Evolutionary conservation across 2,888 invertebrate genomes (phyloP).

Genomic region (Parelbella ahira): DNA sequence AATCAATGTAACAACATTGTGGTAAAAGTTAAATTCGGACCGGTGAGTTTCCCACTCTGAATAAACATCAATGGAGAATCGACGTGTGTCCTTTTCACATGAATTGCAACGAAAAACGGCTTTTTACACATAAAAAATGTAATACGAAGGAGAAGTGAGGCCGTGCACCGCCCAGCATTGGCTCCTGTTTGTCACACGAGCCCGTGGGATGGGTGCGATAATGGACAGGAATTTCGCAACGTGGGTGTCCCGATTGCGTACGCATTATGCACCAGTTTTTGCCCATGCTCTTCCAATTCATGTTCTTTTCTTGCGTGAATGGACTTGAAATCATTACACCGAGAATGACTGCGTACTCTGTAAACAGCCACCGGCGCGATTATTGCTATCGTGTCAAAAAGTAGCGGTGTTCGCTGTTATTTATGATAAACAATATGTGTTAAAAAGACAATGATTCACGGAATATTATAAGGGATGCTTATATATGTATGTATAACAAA

Average conservation of each 20-base stretch:
- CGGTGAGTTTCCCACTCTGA: constrained; percentile 6
- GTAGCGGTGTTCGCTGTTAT: no score
- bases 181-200: constrained; percentile 68
- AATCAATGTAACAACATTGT: neutral
- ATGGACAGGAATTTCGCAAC: constrained; percentile 60
- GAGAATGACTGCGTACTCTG: constrained; percentile 4
- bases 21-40: constrained; percentile 4
- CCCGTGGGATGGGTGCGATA: constrained; percentile 68
- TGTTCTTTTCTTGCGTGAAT: constrained; percentile 27
- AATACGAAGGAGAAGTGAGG: constrained; percentile 40
- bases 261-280: constrained; percentile 67
- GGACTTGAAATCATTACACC: no score
- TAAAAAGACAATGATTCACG: no score
- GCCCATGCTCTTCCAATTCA: constrained; percentile 36
- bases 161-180: constrained; percentile 55
- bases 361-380: constrained; percentile 2
- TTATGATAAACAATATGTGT: no score
- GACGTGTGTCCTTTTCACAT: constrained; percentile 36
- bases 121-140: constrained; percentile 51
- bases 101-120: constrained; percentile 56
- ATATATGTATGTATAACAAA: no score
- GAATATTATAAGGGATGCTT: no score
- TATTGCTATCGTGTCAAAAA: neutral
- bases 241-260: constrained; percentile 69
- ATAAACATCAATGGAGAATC: constrained; percentile 18